Evolutionary conservation across 2,797 vertebrate species (phyloP).

Genomic region (Mionectes olivaceus): DNA sequence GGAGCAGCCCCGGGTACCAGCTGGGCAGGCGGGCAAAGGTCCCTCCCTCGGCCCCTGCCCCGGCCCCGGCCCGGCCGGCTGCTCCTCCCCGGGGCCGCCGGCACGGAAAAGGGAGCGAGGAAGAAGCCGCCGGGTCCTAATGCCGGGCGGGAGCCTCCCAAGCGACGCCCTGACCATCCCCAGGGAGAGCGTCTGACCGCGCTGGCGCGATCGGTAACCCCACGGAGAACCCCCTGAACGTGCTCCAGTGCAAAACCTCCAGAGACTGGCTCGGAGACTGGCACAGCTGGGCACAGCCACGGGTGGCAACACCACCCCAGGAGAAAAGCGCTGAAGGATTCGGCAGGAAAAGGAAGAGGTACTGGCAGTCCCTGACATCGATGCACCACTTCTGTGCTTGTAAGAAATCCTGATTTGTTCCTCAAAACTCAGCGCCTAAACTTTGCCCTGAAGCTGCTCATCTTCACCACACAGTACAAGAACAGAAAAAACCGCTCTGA

Average conservation of each 20-base stretch:
- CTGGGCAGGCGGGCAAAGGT: not conserved
- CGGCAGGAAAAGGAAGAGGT: not conserved
- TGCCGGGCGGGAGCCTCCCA: not conserved
- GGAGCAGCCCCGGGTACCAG: not conserved
- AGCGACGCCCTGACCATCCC: not conserved
- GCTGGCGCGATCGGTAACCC: no score
- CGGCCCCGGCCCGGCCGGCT: not conserved
- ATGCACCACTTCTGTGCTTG: not conserved
- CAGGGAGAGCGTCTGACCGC: not conserved
- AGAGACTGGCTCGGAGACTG: accelerated
- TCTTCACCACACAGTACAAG: accelerated
- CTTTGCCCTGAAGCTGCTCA: not conserved
- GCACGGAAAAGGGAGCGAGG: not conserved
- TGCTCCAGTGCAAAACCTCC: accelerated
- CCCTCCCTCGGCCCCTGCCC: not conserved
- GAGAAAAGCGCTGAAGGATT: not conserved
- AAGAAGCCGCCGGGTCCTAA: not conserved
- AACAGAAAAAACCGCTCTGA: not conserved
- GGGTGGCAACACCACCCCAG: not conserved
- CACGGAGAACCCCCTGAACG: not conserved
- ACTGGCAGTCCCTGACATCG: not conserved
- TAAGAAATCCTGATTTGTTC: not conserved
- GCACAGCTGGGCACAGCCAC: not conserved
- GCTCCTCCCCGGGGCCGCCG: not conserved
- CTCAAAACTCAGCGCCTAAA: not conserved